Percentiles rank a stretch among this genome's conserved stretches.
These are phyloP conservation scores for Polyergus mexicanus DNA, from an alignment of 1,140 invertebrate species.

Conservation along the genomic window DNA sequence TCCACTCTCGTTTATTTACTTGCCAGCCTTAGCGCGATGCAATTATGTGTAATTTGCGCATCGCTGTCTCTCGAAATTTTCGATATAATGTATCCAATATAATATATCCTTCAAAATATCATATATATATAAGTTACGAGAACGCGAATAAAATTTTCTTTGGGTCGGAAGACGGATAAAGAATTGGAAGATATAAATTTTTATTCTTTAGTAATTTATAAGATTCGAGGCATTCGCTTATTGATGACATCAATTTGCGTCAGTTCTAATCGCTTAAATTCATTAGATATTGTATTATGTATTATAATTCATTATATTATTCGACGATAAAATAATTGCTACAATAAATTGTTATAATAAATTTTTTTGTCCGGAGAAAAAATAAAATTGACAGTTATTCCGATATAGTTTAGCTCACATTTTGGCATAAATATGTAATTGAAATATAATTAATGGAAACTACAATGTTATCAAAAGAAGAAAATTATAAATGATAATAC, in stretches of 20 bases:
- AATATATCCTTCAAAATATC: constrained; percentile 5
- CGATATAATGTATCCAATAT: background rate
- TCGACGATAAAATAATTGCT: background rate
- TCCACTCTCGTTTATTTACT: background rate
- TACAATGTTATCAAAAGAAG: constrained; percentile 15
- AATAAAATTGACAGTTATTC: constrained; percentile 19
- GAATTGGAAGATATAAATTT: background rate
- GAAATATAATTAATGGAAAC: constrained; percentile 19
- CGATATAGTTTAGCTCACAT: background rate
- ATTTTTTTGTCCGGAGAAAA: background rate
- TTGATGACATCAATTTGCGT: background rate
- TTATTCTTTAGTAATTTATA: constrained; percentile 11
- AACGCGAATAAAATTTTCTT: background rate
- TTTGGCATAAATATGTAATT: constrained; percentile 15
- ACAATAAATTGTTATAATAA: background rate
- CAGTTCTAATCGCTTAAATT: background rate
- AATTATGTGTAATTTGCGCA: constrained; percentile 9
- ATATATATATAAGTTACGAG: background rate
- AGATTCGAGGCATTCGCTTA: background rate
- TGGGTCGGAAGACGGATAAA: background rate
- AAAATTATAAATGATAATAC: constrained; percentile 8
- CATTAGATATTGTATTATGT: background rate
- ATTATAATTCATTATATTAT: background rate
- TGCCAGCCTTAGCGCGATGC: background rate
- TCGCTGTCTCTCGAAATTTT: background rate